A percentile compares a stretch with the other conserved stretches of the same genome.
Conservation (phyloP, 2,888 invertebrate genomes). For the Ceratothoa steindachneri region DNA sequence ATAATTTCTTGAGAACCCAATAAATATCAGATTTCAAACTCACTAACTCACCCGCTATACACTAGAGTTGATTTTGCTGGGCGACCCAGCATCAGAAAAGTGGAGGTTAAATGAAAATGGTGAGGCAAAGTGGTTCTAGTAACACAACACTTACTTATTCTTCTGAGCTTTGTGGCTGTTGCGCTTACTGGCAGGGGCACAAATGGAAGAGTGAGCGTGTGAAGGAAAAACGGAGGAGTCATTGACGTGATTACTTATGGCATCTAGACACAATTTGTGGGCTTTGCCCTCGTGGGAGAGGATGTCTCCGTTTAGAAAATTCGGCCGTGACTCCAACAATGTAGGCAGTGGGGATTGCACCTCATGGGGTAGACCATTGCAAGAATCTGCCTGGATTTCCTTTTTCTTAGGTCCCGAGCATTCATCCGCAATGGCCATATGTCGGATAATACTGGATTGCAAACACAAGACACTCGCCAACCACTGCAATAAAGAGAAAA, state of each 20-base stretch:
- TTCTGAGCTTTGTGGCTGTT: background rate
- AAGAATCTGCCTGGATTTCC: background rate
- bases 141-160: background rate
- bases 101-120: too few relatives aligned
- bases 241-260: background rate
- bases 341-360: background rate
- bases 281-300: background rate
- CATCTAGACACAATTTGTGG: background rate
- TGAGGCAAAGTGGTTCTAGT: too few relatives aligned
- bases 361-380: background rate
- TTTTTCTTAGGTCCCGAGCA: constrained; percentile 9
- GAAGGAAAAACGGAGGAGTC: background rate
- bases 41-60: too few relatives aligned
- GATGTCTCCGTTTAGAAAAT: background rate
- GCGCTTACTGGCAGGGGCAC: background rate
- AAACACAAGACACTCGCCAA: constrained; percentile 33
- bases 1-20: too few relatives aligned
- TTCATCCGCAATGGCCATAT: constrained; percentile 26
- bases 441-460: constrained; percentile 40
- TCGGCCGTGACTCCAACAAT: background rate
- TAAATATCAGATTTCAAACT: too few relatives aligned
- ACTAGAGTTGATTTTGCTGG: too few relatives aligned
- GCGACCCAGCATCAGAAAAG: too few relatives aligned
- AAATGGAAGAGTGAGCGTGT: background rate
- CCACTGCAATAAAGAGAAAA: constrained; percentile 30